Evolutionary conservation across 2,113 vertebrate species (phyloP).

Genomic region (Dicerorhinus sumatrensis): DNA sequence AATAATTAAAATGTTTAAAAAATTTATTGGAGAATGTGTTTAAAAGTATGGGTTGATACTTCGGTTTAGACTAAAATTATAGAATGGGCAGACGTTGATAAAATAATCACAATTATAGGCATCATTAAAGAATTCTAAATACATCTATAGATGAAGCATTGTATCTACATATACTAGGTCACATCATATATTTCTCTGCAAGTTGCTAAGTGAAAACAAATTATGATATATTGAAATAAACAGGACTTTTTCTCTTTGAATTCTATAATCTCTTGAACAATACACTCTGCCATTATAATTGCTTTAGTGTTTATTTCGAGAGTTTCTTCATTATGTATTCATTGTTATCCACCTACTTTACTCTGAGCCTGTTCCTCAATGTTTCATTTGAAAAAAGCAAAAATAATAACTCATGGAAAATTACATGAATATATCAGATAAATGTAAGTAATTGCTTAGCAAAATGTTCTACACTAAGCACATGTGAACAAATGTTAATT

Average conservation of each 20-base stretch:
- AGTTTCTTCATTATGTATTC: not conserved
- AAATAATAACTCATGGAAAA: not conserved
- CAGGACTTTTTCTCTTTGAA: not conserved
- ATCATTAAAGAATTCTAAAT: slow-evolving; percentile 58
- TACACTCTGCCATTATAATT: not conserved
- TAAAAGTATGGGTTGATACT: not conserved
- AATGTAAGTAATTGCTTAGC: not conserved
- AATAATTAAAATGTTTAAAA: slow-evolving; percentile 3
- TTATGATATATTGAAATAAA: slow-evolving; percentile 30
- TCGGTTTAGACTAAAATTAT: slow-evolving; percentile 22
- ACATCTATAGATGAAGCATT: slow-evolving; percentile 10
- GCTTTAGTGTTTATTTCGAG: not conserved
- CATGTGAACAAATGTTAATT: not conserved
- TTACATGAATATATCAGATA: not conserved
- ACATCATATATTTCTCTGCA: not conserved
- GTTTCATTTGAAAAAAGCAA: not conserved
- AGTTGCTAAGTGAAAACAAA: slow-evolving; percentile 55
- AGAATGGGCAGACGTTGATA: not conserved
- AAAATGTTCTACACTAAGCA: not conserved
- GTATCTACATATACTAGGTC: not conserved
- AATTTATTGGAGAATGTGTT: not conserved
- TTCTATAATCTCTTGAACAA: not conserved
- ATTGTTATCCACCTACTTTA: not conserved
- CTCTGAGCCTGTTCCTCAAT: not conserved
- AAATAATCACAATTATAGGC: slow-evolving; percentile 43